Percentiles rank a stretch among this genome's conserved stretches.
phyloP scores from a whole-genome alignment of 2,113 vertebrate species.

The Emydura subglobosa region DNA sequence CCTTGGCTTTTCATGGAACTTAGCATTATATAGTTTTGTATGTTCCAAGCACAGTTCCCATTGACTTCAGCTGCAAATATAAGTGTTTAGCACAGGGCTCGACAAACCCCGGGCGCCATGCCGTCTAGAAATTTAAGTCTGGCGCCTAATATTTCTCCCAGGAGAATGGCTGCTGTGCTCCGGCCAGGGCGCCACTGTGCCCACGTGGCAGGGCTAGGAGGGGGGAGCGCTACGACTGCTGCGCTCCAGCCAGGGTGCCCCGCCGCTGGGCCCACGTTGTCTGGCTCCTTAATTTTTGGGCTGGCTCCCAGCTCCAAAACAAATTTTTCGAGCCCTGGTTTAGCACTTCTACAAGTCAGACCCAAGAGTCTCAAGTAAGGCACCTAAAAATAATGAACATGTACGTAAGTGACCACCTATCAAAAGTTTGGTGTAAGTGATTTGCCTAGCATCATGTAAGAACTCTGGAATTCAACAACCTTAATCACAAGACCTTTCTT shows the following conservation, averaged over 20 bases:
- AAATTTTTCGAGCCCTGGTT: too few relatives aligned
- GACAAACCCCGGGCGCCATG: too few relatives aligned
- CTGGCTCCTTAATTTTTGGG: too few relatives aligned
- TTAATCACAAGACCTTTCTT: not conserved
- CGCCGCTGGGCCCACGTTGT: too few relatives aligned
- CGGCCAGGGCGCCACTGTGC: too few relatives aligned
- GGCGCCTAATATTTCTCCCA: too few relatives aligned
- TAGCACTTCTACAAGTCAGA: not conserved
- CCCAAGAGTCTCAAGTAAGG: not conserved
- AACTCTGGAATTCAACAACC: not conserved
- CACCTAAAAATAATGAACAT: not conserved
- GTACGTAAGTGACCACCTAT: not conserved
- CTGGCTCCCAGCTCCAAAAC: too few relatives aligned
- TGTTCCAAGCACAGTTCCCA: not conserved
- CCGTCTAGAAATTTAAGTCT: too few relatives aligned
- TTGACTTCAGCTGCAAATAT: not conserved
- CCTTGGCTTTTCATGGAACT: not conserved
- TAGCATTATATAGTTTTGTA: not conserved
- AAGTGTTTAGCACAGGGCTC: not conserved
- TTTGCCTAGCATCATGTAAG: not conserved
- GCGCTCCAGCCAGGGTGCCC: too few relatives aligned
- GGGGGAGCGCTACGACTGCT: too few relatives aligned
- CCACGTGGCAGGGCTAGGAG: too few relatives aligned
- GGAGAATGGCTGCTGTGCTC: too few relatives aligned
- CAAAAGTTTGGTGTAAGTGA: not conserved